Evolutionary conservation across 2,888 invertebrate genomes (phyloP).

Genomic region (Helleia helle): DNA sequence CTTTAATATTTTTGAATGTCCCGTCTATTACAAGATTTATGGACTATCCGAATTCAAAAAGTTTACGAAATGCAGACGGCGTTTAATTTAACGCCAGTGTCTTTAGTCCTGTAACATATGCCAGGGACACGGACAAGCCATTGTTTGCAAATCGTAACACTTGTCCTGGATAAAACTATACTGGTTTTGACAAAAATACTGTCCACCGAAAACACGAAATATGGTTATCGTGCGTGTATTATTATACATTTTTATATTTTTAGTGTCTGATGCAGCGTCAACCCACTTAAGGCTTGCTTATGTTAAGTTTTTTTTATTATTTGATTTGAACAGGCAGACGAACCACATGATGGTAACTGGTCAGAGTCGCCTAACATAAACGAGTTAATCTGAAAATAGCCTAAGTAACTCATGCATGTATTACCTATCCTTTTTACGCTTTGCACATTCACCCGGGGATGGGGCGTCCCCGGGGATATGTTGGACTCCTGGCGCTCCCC

Average conservation of each 20-base stretch:
- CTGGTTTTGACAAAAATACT: slow-evolving; percentile 11
- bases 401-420: too few relatives aligned
- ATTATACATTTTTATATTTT: too few relatives aligned
- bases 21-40: slow-evolving; percentile 2
- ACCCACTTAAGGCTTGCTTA: too few relatives aligned
- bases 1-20: not conserved
- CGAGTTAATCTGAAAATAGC: too few relatives aligned
- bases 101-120: slow-evolving; percentile 49
- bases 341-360: too few relatives aligned
- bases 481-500: too few relatives aligned
- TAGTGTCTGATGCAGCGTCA: too few relatives aligned
- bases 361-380: too few relatives aligned
- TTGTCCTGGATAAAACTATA: slow-evolving; percentile 8
- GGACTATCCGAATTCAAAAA: slow-evolving; percentile 12
- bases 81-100: slow-evolving; percentile 52
- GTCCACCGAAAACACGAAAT: slow-evolving; percentile 26
- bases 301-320: not conserved
- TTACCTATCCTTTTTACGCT: too few relatives aligned
- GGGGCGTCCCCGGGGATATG: too few relatives aligned
- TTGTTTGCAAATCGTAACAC: slow-evolving; percentile 69
- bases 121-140: slow-evolving; percentile 60
- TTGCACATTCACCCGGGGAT: too few relatives aligned
- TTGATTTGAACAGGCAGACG: not conserved
- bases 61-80: slow-evolving; percentile 26
- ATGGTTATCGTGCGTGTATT: not conserved